These are phyloP conservation scores for Caranx melampygus DNA, from an alignment of 2,113 vertebrate species.

Conservation along the genomic window DNA sequence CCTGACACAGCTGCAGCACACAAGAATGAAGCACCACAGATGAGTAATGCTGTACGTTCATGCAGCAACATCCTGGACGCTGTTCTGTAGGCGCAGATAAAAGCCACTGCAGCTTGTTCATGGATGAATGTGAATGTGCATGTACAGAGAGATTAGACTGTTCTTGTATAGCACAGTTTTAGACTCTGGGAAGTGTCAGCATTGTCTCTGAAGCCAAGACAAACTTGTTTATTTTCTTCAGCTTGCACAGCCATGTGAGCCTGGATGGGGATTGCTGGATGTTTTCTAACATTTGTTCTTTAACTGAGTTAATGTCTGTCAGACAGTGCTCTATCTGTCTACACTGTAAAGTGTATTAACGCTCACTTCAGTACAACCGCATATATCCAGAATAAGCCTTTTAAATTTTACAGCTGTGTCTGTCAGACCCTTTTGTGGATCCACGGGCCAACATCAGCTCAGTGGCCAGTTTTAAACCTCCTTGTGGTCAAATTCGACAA, in stretches of 20 bases:
- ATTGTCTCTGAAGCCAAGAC: background rate
- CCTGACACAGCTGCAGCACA: slow-evolving; percentile 19
- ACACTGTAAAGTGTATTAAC: background rate
- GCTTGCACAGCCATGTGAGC: background rate
- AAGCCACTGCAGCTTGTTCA: background rate
- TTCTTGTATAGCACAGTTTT: background rate
- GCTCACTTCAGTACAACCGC: slow-evolving; percentile 1
- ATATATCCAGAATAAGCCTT: slow-evolving; percentile 13
- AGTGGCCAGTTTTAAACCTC: background rate
- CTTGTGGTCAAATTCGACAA: slow-evolving; percentile 31
- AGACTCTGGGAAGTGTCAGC: background rate
- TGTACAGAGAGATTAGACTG: background rate
- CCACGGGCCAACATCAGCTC: slow-evolving; percentile 26
- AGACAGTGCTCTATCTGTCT: background rate
- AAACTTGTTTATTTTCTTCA: slow-evolving; percentile 19
- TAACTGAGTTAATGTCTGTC: background rate
- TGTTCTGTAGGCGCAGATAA: background rate
- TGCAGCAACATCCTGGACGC: slow-evolving; percentile 11
- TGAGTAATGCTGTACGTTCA: slow-evolving; percentile 28
- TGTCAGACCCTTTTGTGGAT: background rate
- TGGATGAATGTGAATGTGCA: background rate
- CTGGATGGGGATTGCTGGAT: background rate
- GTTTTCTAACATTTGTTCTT: background rate
- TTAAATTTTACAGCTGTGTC: slow-evolving; percentile 27
- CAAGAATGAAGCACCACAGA: background rate